These are phyloP conservation scores for Drosophila obscura DNA, from an alignment of 1,140 invertebrate species.

Conservation along the genomic window DNA sequence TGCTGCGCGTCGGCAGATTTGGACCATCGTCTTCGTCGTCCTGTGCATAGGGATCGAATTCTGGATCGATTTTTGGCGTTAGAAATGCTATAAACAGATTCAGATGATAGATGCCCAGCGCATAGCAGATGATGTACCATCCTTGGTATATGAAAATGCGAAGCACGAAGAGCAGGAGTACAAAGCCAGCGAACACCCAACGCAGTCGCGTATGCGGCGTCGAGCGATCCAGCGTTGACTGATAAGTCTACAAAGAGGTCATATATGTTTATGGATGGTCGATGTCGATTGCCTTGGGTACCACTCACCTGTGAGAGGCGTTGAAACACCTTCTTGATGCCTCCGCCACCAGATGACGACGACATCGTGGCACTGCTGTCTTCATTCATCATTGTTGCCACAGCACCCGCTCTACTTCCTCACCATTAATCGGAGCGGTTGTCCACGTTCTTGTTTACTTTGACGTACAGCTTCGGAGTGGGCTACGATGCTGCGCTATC, in stretches of 20 bases:
- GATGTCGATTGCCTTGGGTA: too few relatives aligned
- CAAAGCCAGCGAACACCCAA: slow-evolving; percentile 85
- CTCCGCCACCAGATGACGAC: slow-evolving; percentile 59
- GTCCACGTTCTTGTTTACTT: slow-evolving; percentile 44
- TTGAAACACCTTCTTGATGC: slow-evolving; percentile 75
- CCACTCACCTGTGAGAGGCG: slow-evolving; percentile 76
- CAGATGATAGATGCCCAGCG: slow-evolving; percentile 98
- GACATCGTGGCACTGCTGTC: slow-evolving; percentile 64
- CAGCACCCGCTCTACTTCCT: slow-evolving; percentile 17
- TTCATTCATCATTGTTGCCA: slow-evolving; percentile 78
- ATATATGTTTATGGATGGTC: background rate
- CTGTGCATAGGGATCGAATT: slow-evolving; percentile 89
- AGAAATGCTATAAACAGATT: slow-evolving; percentile 99
- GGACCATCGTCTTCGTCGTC: slow-evolving; percentile 96
- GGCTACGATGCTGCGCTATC: slow-evolving; percentile 7
- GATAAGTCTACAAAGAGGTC: slow-evolving; percentile 84
- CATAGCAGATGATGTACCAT: slow-evolving; percentile 99
- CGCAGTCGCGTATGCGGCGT: slow-evolving; percentile 86
- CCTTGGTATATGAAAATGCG: slow-evolving; percentile 90
- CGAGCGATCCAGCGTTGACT: slow-evolving; percentile 87
- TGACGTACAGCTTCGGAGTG: slow-evolving; percentile 26
- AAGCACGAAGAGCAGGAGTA: slow-evolving; percentile 86
- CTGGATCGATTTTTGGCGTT: slow-evolving; percentile 99
- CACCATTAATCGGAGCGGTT: slow-evolving; percentile 26
- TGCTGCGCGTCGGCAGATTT: slow-evolving; percentile 95